These are phyloP conservation scores for Sula dactylatra DNA, from an alignment of 2,113 vertebrate species.

Conservation along the genomic window DNA sequence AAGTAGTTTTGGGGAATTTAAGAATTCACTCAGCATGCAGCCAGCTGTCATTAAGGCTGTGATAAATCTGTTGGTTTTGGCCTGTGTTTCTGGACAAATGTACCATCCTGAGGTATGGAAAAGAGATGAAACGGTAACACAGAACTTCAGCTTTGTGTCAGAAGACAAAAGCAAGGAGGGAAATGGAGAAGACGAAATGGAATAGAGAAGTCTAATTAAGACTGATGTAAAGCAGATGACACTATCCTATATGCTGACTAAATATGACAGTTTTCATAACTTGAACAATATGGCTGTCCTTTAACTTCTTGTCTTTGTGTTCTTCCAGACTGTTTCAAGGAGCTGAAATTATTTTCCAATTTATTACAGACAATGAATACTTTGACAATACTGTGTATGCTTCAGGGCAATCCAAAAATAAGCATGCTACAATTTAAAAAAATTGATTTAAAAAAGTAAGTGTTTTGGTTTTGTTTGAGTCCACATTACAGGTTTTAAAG, in stretches of 20 bases:
- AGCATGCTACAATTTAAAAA: not conserved
- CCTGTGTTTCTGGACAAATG: constrained; percentile 55
- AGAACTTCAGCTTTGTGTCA: constrained; percentile 19
- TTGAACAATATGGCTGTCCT: not conserved
- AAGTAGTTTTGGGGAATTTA: constrained; percentile 54
- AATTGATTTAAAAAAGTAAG: not conserved
- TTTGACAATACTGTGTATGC: not conserved
- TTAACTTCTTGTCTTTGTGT: not conserved
- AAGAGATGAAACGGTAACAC: constrained; percentile 61
- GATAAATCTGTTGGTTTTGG: constrained; percentile 77
- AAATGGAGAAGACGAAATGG: not conserved
- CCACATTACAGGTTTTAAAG: not conserved
- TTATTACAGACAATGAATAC: not conserved
- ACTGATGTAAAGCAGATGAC: not conserved
- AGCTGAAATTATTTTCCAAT: not conserved
- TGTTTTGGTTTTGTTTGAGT: not conserved
- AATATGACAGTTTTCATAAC: not conserved
- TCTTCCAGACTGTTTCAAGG: not conserved
- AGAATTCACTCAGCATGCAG: constrained; percentile 71
- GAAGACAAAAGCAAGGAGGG: constrained; percentile 10
- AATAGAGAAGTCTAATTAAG: not conserved
- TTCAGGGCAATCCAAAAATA: not conserved
- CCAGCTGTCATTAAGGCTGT: constrained; percentile 70
- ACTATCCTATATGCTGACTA: not conserved
- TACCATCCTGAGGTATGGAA: constrained; percentile 66